Evolutionary conservation across 2,888 invertebrate species (phyloP), one percentile per base, ranked within the genome.

Genomic region (Eilema griseolum): DNA sequence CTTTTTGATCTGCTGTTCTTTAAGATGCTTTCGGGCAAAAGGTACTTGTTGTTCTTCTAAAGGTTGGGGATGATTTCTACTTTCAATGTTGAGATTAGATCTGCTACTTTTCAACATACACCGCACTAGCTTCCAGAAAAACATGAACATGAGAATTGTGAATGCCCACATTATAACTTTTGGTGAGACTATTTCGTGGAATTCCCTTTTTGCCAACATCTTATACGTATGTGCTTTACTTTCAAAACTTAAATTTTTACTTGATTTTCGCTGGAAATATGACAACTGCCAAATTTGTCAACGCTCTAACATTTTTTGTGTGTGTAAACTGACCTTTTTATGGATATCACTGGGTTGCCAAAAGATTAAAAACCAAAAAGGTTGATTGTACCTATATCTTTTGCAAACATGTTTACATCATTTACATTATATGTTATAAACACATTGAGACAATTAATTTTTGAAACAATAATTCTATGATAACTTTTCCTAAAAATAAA

Each of bases 131-230:
- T 83, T 89, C 64, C 90, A 76, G 0, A 87, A 59, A 61, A 79
- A 90, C 3, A 88, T 28, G 33, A 90, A 63, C 4, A 90, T 3
- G 8, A 92, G 52, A 11, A 87, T 12, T 14, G 86, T 24, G 0
- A 78, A 83, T 1, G 85, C 86, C 37, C 83, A 90, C 41, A 79
- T 85, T 62, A 92, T 66, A 20, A 89, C 33, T 59, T 82, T 85
- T 4, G 87, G 86, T 11, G 80, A 63, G 2, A 72, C 31, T 0
- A 62, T 61, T 1, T 89, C 89, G 1, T 89, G 85, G 0, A 81
- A 56, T 69, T 85, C 81, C 70, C 88, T 90, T 74, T 86, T 82
- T 0, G 86, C 78, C 72, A 92, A 82, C 92, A 92, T 92, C 75
- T 73, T 71, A n/a, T 63, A 64, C 31, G n/a, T 56, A n/a, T 64